Evolutionary conservation across 2,797 vertebrate genomes (phyloP).

Genomic region (Enteromius paludinosus): DNA sequence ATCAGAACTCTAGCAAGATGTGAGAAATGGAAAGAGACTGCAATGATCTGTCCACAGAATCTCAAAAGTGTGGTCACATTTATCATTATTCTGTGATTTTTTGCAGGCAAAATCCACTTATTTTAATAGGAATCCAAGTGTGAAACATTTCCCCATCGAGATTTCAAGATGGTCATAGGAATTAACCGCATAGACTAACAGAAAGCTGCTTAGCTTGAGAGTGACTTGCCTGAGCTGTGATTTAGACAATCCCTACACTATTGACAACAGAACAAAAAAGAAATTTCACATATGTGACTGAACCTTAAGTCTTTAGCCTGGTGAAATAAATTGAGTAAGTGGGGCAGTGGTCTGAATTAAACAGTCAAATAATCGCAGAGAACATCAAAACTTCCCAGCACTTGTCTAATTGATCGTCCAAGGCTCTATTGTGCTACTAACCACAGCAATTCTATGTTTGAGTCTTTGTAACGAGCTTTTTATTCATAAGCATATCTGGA

Average conservation of each 20-base stretch:
- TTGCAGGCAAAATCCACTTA: background rate
- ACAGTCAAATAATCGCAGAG: background rate
- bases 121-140: background rate
- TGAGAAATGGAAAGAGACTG: background rate
- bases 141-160: background rate
- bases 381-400: background rate
- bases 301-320: background rate
- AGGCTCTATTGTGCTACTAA: background rate
- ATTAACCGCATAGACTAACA: background rate
- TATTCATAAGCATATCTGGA: background rate
- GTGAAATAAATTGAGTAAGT: background rate
- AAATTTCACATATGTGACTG: too few species aligned
- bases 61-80: background rate
- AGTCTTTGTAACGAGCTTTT: background rate
- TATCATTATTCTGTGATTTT: background rate
- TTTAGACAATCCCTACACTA: background rate
- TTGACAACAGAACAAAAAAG: background rate
- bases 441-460: background rate
- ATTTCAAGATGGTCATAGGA: background rate
- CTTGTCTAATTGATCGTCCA: background rate
- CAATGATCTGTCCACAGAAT: background rate
- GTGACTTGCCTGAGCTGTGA: background rate
- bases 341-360: background rate
- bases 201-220: background rate
- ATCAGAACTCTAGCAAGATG: background rate